Base-by-base conservation (phyloP, 2,888 invertebrate genomes). In the Allolobophora icterica region DNA sequence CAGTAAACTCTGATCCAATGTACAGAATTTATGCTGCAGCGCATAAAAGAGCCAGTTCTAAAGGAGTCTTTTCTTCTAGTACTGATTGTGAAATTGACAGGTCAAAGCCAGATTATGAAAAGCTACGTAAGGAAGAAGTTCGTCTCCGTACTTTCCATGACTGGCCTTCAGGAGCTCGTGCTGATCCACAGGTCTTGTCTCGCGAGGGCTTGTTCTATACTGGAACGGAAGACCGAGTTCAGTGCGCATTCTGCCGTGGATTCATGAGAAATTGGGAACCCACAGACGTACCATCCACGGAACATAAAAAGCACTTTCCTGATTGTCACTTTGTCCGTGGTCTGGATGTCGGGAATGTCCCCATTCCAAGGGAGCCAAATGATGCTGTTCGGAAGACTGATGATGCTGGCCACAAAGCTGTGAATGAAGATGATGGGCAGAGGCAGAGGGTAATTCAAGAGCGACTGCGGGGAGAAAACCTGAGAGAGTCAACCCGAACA, bases 231-330 rank as follows among this genome's bases (percentile, higher is more conserved):
- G 91, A 91, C 35, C 33, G 84, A 17, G 83, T 45, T 21, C 40
- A 71, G 71, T 91, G 91, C 33, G 84, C 71, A 19, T 90, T 90
- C 84, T 91, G 91, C 58, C n/a, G 21, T 17, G 91, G 71, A 30
- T 33, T 45, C 33, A 58, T 91, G 38, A 58, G 90, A 35, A 40
- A 40, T 3, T 91, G 91, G 91, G 84, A 90, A 71, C n/a, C 38
- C n/a, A 34, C 58, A 21, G 91, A 91, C 52, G 33, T 42, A 38
- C 90, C 90, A 38, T 35, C 35, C 4, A 42, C 4, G 45, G 91
- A 91, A n/a, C 91, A 91, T 35, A 90, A 19, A 33, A 91, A 90
- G 45, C 91, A 91, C 90, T 90, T 84, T 38, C 91, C 91, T 30
- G 30, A 58, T 13, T 91, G 91, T 87, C n/a, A 35, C 0, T 87